Conservation (phyloP, 2,888 invertebrate genomes). For the Acheta domesticus region DNA sequence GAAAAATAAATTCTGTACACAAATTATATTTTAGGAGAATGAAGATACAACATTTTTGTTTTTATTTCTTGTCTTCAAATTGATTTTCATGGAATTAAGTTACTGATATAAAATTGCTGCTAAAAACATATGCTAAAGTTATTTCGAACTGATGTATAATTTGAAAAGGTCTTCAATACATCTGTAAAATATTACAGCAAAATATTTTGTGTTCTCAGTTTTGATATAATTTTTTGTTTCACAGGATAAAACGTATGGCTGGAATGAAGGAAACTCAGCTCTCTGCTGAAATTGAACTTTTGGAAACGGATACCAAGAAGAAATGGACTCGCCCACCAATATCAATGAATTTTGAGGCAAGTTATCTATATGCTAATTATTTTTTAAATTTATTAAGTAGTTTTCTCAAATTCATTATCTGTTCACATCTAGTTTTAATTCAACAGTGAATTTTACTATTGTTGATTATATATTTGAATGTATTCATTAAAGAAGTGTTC, state of each 20-base stretch:
- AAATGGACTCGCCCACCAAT: constrained; percentile 99
- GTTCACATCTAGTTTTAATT: too few species aligned
- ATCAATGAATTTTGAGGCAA: constrained; percentile 97
- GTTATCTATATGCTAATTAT: constrained; percentile 24
- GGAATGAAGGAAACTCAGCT: constrained; percentile 99
- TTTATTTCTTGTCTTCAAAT: too few species aligned
- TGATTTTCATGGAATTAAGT: too few species aligned
- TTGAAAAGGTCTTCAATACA: too few species aligned
- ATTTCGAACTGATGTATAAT: too few species aligned
- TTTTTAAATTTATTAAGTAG: neutral
- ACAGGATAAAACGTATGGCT: constrained; percentile 84
- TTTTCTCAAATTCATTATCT: too few species aligned
- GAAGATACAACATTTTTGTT: too few species aligned
- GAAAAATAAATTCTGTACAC: too few species aligned
- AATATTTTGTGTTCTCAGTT: constrained; percentile 25
- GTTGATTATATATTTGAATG: neutral
- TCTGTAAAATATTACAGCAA: too few species aligned
- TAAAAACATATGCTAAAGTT: too few species aligned
- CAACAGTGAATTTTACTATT: neutral
- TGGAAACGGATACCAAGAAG: constrained; percentile 98
- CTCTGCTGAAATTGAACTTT: constrained; percentile 96
- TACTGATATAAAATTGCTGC: too few species aligned
- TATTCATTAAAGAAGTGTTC: neutral
- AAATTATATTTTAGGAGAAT: too few species aligned
- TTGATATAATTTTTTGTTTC: constrained; percentile 34